Conservation (phyloP, 2,113 vertebrate genomes). For the Benitochromis conjunctus region DNA sequence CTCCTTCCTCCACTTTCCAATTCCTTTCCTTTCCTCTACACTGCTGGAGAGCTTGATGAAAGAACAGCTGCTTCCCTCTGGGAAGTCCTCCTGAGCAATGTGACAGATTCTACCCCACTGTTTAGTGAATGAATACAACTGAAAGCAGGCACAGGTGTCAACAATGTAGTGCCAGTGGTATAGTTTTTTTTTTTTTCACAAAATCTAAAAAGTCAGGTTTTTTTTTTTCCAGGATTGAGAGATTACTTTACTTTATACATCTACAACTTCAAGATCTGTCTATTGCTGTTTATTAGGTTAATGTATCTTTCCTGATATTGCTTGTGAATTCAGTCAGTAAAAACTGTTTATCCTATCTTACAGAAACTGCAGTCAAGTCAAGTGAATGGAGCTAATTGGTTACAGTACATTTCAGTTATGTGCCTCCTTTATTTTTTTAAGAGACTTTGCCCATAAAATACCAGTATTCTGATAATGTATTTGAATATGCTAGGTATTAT, state of each 20-base stretch:
- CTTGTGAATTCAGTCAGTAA: neutral
- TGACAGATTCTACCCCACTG: constrained; percentile 28
- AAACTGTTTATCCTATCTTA: neutral
- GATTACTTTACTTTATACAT: neutral
- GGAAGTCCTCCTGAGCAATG: constrained; percentile 37
- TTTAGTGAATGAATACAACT: constrained; percentile 2
- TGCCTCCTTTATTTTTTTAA: neutral
- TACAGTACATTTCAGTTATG: neutral
- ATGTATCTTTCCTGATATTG: neutral
- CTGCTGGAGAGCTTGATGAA: constrained; percentile 40
- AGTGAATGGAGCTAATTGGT: neutral
- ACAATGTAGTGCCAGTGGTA: neutral
- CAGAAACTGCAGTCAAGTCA: neutral
- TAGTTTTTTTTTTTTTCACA: neutral
- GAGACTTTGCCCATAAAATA: neutral
- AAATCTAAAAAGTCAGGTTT: neutral
- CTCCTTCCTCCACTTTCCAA: constrained; percentile 12
- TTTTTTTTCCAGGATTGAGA: neutral
- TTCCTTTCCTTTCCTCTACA: constrained; percentile 20
- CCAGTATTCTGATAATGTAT: neutral
- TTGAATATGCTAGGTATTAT: neutral
- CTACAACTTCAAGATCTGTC: neutral
- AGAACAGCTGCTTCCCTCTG: constrained; percentile 57
- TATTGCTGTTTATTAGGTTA: neutral
- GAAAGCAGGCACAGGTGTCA: constrained; percentile 23